Conservation (phyloP, 2,797 vertebrate genomes). For the Gymnopithys bicolor region DNA sequence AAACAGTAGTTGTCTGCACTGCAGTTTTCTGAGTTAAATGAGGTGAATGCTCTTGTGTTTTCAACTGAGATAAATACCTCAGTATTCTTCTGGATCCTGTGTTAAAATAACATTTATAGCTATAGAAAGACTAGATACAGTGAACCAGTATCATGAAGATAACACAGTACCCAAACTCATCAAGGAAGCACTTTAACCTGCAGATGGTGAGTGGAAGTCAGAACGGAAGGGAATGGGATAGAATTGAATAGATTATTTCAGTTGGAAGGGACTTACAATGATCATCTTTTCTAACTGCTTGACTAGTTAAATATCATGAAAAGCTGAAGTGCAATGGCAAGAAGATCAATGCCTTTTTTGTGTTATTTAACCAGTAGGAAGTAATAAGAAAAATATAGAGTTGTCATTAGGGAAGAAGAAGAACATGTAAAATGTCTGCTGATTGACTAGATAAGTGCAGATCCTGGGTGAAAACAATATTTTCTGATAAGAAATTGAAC, state of each 20-base stretch:
- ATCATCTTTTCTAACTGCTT: neutral
- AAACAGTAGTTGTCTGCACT: neutral
- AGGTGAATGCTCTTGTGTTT: neutral
- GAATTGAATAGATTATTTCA: neutral
- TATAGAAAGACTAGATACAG: neutral
- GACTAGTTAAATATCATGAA: neutral
- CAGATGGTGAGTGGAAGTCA: neutral
- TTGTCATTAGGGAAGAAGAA: neutral
- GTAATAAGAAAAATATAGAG: neutral
- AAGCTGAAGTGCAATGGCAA: neutral
- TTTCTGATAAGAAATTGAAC: neutral
- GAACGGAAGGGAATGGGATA: neutral
- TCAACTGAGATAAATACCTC: neutral
- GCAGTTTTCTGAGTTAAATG: neutral
- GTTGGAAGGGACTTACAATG: neutral
- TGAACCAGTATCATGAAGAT: neutral
- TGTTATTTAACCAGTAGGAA: neutral
- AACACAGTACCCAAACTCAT: rapidly evolving
- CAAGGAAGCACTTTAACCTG: neutral
- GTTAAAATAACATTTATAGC: neutral
- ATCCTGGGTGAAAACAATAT: neutral
- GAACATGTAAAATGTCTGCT: neutral
- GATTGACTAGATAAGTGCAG: neutral
- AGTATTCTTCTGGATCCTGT: neutral
- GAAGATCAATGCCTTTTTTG: neutral